Percentiles rank a stretch among this genome's conserved stretches.
phyloP scores from a whole-genome alignment of 2,113 vertebrate species.

The Pelvicachromis taeniatus region DNA sequence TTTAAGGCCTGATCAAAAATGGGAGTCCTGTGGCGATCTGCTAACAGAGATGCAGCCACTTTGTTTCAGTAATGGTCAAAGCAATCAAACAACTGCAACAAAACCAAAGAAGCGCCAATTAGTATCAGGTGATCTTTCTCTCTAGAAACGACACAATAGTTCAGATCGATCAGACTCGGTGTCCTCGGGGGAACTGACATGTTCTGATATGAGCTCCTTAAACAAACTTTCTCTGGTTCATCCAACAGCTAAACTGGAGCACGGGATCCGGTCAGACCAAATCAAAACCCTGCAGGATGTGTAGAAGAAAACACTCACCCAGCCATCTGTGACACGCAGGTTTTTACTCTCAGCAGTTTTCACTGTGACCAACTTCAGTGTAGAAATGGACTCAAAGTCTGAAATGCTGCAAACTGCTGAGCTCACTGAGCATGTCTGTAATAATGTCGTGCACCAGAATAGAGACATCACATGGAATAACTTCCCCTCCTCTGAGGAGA shows the following conservation, averaged over 20 bases:
- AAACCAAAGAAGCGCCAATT: neutral
- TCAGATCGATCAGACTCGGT: neutral
- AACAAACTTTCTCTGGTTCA: accelerated
- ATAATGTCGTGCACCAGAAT: accelerated
- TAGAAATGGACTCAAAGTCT: neutral
- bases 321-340: too few species aligned
- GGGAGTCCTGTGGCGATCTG: too few species aligned
- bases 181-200: accelerated
- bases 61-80: neutral
- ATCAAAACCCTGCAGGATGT: neutral
- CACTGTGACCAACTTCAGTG: neutral
- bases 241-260: neutral
- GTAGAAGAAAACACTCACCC: too few species aligned
- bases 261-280: neutral
- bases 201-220: neutral
- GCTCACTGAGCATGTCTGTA: neutral
- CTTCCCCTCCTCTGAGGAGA: neutral
- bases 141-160: accelerated
- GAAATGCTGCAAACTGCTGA: neutral
- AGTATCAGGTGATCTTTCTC: neutral
- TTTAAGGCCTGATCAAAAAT: neutral
- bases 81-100: neutral
- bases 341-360: too few species aligned
- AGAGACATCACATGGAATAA: neutral
- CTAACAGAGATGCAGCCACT: neutral